These are phyloP conservation scores for Drosophila sordidula DNA, from an alignment of 2,888 invertebrate species.

Conservation along the genomic window DNA sequence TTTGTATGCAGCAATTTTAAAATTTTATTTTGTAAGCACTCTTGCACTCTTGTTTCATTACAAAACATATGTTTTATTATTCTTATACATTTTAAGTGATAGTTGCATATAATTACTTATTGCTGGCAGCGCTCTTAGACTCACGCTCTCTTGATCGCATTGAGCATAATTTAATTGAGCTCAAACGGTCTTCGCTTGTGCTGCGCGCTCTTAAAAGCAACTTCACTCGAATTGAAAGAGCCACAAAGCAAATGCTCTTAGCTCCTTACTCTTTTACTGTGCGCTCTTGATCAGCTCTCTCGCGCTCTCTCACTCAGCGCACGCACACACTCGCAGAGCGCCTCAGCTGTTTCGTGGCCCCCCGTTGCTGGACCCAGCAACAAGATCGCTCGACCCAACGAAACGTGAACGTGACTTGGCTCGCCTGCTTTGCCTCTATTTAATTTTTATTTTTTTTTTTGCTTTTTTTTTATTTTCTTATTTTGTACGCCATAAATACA, in stretches of 20 bases:
- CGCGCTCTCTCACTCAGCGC: background rate
- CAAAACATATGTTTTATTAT: background rate
- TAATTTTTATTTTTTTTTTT: constrained; percentile 23
- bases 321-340: too few species aligned
- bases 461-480: constrained; percentile 9
- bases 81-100: background rate
- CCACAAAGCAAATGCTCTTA: constrained; percentile 7
- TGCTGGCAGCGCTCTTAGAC: background rate
- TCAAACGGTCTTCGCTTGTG: background rate
- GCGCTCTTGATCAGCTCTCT: constrained; percentile 11
- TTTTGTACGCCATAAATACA: constrained; percentile 53
- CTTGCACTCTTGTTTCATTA: background rate
- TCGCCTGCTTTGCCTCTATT: constrained; percentile 48
- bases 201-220: constrained; percentile 16
- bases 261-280: constrained; percentile 9
- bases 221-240: constrained; percentile 2
- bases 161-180: background rate
- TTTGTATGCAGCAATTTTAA: background rate
- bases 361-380: constrained; percentile 15
- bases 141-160: background rate
- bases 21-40: background rate
- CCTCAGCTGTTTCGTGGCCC: constrained; percentile 39
- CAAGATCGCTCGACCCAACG: constrained; percentile 53
- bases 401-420: constrained; percentile 73
- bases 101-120: background rate